A percentile compares a stretch with the other conserved stretches of the same genome.
These are phyloP conservation scores for Scomberomorus guttatus DNA, from an alignment of 2,797 vertebrate genomes.

Conservation along the genomic window DNA sequence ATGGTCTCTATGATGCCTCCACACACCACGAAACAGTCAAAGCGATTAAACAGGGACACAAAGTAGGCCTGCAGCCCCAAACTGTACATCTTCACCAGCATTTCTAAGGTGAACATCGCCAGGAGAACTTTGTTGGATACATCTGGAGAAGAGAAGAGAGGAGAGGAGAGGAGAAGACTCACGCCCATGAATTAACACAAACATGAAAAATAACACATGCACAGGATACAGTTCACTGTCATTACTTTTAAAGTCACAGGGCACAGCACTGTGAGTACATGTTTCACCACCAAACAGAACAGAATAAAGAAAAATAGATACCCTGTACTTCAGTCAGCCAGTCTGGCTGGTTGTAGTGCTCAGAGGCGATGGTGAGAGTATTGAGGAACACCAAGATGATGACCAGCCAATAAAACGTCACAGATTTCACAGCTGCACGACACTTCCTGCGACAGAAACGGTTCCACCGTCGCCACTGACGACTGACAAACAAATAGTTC, in stretches of 20 bases:
- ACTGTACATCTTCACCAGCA: constrained; percentile 99
- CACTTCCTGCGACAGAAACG: constrained; percentile 95
- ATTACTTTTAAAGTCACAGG: too few species aligned
- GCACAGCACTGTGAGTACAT: not conserved
- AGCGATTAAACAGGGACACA: constrained; percentile 98
- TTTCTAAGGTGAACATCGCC: constrained; percentile 97
- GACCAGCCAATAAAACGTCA: constrained; percentile 98
- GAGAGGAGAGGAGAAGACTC: not conserved
- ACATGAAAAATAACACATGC: not conserved
- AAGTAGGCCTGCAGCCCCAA: constrained; percentile 98
- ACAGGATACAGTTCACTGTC: not conserved
- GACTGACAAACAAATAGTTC: constrained; percentile 81
- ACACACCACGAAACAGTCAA: constrained; percentile 98
- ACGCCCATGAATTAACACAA: not conserved
- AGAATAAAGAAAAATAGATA: constrained; percentile 65
- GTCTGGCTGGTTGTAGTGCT: constrained; percentile 96
- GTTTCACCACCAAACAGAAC: not conserved
- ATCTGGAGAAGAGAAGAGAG: constrained; percentile 82
- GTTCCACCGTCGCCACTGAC: constrained; percentile 98
- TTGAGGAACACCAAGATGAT: constrained; percentile 99
- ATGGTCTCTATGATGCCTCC: constrained; percentile 97
- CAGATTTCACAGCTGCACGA: constrained; percentile 95
- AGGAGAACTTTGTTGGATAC: constrained; percentile 97
- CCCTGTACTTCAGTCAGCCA: constrained; percentile 98
- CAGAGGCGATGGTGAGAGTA: constrained; percentile 97